Evolutionary conservation across 2,113 vertebrate genomes (phyloP), one percentile per base, ranked within the genome.

Genomic region (Solea senegalensis): DNA sequence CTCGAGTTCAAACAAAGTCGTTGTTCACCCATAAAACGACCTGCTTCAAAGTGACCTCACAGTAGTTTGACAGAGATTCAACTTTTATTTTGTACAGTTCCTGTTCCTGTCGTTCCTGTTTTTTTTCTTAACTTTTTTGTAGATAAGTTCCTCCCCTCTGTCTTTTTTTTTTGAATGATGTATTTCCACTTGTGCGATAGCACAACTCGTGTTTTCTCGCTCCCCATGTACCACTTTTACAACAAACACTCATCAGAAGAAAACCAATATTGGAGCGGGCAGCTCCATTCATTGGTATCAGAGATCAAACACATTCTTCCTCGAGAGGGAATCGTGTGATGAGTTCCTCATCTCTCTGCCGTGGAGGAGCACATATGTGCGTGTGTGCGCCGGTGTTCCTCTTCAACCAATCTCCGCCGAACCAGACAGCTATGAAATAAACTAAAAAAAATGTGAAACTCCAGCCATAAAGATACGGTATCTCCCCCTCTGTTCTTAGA

Each of bases 161-260:
- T 55, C 66, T n/a, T 51, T 62, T 21, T 21, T 21, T 21, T 61
- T 41, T 13, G 66, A 74, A 69, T 61, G 5, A 77, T 54, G 41
- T 6, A 63, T 54, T 59, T 76, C 54, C 7, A 10, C 15, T 39
- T 54, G 15, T 16, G 34, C 54, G 51, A 65, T 59, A 55, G 43
- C 49, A 4, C 1, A 8, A 44, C 53, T 50, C 1, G 2, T 11
- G 49, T 58, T 78, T 60, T 61, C 67, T 68, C 58, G 55, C 28
- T 49, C 34, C 34, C 3, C 3, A 51, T 62, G 65, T 26, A 10
- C 46, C 44, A 16, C 59, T 79, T 66, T 44, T 53, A 52, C 73
- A 65, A 48, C 69, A 86, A 74, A 87, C 72, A 80, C 67, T 69
- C 21, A 75, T 77, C 74, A 73, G 65, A 81, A 55, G n/a, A 64